These are phyloP conservation scores for Rhaphigaster nebulosa DNA, from an alignment of 2,888 invertebrate species.

Conservation along the genomic window DNA sequence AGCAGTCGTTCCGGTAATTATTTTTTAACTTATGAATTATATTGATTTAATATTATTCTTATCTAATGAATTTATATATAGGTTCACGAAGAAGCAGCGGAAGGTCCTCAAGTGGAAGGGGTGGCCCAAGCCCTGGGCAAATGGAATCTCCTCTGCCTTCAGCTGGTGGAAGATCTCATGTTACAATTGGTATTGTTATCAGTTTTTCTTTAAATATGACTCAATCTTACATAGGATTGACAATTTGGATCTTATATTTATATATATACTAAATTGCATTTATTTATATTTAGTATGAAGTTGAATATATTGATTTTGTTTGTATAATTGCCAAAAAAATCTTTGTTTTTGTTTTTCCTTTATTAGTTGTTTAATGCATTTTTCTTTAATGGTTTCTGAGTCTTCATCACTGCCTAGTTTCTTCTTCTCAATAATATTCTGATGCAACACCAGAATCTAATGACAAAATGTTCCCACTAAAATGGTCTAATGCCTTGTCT, in stretches of 20 bases:
- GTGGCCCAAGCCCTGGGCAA: slow-evolving; percentile 62
- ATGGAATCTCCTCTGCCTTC: slow-evolving; percentile 62
- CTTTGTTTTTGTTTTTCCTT: no score
- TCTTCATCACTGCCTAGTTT: no score
- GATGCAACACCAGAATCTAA: no score
- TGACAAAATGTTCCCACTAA: no score
- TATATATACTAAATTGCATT: no score
- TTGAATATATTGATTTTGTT: no score
- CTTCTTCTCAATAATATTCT: no score
- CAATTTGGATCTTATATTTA: neutral
- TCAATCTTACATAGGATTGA: neutral
- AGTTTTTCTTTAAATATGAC: neutral
- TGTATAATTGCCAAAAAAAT: no score
- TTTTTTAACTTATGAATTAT: neutral
- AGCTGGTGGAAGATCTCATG: slow-evolving; percentile 32
- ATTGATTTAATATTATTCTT: neutral
- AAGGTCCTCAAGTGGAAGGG: slow-evolving; percentile 69
- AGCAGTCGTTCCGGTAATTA: slow-evolving; percentile 69
- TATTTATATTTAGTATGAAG: no score
- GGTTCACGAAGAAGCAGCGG: slow-evolving; percentile 74
- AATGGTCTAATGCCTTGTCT: no score
- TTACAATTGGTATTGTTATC: slow-evolving; percentile 12
- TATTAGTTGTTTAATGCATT: no score
- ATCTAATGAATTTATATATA: slow-evolving; percentile 63
- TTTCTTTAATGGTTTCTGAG: no score